These are phyloP conservation scores for Drosophila anomalata DNA, from an alignment of 2,888 invertebrate genomes.

Conservation along the genomic window DNA sequence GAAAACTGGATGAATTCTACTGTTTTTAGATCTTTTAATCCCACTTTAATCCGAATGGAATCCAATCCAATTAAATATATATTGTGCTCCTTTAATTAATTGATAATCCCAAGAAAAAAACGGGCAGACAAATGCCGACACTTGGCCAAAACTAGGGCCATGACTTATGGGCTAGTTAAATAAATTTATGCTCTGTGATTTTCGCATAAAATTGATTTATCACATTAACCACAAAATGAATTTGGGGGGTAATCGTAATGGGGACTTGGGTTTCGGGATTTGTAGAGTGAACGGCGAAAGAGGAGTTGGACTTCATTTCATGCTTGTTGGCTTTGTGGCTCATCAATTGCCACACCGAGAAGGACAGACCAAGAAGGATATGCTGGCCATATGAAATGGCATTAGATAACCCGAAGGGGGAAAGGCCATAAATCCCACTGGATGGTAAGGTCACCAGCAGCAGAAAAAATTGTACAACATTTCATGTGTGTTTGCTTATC, in stretches of 20 bases:
- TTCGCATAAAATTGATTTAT: slow-evolving; percentile 81
- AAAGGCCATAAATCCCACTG: slow-evolving; percentile 60
- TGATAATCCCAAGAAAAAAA: slow-evolving; percentile 26
- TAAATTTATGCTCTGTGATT: slow-evolving; percentile 80
- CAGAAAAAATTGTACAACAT: slow-evolving; percentile 44
- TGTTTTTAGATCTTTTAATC: too few relatives aligned
- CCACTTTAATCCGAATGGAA: not conserved
- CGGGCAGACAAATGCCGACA: slow-evolving; percentile 18
- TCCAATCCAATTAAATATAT: not conserved
- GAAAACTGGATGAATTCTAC: not conserved
- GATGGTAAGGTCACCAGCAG: slow-evolving; percentile 50
- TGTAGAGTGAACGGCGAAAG: not conserved
- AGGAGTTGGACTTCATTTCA: slow-evolving; percentile 72
- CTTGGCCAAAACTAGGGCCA: slow-evolving; percentile 44
- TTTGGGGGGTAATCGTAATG: slow-evolving; percentile 41
- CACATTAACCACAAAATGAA: slow-evolving; percentile 74
- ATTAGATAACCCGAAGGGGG: slow-evolving; percentile 68
- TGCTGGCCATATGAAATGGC: slow-evolving; percentile 69
- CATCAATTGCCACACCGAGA: slow-evolving; percentile 61
- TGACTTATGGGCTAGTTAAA: slow-evolving; percentile 79
- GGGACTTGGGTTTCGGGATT: not conserved
- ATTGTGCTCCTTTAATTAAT: slow-evolving; percentile 20
- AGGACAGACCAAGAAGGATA: slow-evolving; percentile 48
- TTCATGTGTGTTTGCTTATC: slow-evolving; percentile 24
- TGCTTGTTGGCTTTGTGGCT: slow-evolving; percentile 78